phyloP scores from a whole-genome alignment of 2,888 invertebrate genomes.

The Xestia sexstrigata region DNA sequence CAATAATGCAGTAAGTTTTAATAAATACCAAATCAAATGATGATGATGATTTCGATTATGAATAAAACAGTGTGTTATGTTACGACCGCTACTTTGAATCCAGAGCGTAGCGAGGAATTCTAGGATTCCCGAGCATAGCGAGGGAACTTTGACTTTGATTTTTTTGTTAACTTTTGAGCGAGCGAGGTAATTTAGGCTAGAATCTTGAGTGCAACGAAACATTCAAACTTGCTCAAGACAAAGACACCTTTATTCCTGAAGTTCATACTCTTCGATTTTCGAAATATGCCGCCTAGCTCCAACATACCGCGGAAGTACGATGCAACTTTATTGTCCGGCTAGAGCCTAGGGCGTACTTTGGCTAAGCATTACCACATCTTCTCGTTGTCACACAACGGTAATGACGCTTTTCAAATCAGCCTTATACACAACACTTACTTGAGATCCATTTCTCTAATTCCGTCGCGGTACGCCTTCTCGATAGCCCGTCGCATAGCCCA shows the following conservation, averaged over 20 bases:
- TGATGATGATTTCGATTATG: too few relatives aligned
- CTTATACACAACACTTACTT: slow-evolving; percentile 80
- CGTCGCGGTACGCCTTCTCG: slow-evolving; percentile 98
- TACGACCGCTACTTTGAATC: background rate
- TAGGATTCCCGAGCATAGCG: background rate
- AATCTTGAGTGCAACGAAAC: background rate
- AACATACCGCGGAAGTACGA: too few relatives aligned
- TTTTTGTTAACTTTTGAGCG: background rate
- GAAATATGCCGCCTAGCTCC: too few relatives aligned
- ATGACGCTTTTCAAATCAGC: background rate
- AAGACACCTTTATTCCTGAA: background rate
- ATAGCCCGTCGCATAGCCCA: slow-evolving; percentile 97
- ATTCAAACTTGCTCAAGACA: background rate
- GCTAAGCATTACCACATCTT: background rate
- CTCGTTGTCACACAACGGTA: background rate
- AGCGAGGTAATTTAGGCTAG: background rate
- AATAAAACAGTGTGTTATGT: background rate
- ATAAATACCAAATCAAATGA: too few relatives aligned
- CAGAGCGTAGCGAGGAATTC: background rate
- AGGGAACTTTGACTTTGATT: background rate
- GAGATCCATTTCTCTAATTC: slow-evolving; percentile 97
- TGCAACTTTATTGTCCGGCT: background rate
- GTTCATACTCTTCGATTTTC: background rate
- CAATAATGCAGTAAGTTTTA: too few relatives aligned
- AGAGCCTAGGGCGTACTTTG: background rate